Evolutionary conservation across 2,888 invertebrate genomes (phyloP).

Genomic region (Sisyra nigra): DNA sequence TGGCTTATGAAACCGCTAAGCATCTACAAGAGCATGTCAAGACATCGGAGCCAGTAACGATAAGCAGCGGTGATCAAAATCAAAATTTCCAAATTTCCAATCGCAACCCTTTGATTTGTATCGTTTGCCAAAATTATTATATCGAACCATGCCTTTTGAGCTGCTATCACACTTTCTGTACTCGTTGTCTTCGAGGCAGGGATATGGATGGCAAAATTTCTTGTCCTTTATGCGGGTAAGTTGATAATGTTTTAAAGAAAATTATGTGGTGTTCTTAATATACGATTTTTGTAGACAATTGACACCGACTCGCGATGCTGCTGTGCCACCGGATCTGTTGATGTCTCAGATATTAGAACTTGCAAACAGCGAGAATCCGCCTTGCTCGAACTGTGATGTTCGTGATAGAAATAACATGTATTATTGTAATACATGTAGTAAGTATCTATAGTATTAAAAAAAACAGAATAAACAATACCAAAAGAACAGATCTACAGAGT

Average conservation of each 20-base stretch:
- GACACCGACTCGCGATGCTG: constrained; percentile 40
- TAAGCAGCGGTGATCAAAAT: too few species aligned
- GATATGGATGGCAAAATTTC: constrained; percentile 41
- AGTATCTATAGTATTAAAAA: constrained; percentile 11
- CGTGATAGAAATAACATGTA: constrained; percentile 51
- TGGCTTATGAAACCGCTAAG: constrained; percentile 1
- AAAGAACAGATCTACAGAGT: not conserved
- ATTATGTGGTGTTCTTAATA: too few species aligned
- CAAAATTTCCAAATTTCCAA: constrained; percentile 1
- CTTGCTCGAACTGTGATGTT: constrained; percentile 66
- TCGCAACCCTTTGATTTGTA: constrained; percentile 45
- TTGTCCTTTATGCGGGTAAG: constrained; percentile 52
- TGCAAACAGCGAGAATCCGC: constrained; percentile 51
- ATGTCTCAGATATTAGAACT: constrained; percentile 54
- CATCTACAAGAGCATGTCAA: constrained; percentile 1
- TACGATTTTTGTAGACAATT: constrained; percentile 37
- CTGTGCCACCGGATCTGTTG: constrained; percentile 44
- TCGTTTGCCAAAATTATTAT: constrained; percentile 50
- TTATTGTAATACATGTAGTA: constrained; percentile 64
- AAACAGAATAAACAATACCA: too few species aligned
- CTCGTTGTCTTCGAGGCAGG: constrained; percentile 42
- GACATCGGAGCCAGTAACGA: not conserved
- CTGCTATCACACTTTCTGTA: constrained; percentile 57
- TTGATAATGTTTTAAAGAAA: constrained; percentile 6
- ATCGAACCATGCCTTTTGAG: constrained; percentile 48